Evolutionary conservation across 1,140 invertebrate genomes (phyloP), one percentile per base, ranked within the genome.

Genomic region (Bombus breviceps): DNA sequence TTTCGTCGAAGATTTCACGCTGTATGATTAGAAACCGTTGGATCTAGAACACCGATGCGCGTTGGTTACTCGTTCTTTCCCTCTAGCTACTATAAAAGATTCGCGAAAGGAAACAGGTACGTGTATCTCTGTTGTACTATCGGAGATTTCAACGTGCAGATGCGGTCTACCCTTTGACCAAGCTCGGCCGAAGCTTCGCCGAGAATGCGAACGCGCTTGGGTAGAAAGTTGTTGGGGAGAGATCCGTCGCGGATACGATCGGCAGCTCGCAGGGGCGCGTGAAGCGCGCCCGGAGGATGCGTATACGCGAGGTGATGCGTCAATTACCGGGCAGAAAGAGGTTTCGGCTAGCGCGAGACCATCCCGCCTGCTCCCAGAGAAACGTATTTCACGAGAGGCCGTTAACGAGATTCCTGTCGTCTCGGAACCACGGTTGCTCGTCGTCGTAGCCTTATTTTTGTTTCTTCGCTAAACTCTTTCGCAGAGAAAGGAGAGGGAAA

Each of bases 321-420:
- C 90, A 92, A 92, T 91, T 92, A 93, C 81, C 34, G 81, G 86
- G 64, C 83, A 81, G 73, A 81, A 32, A 22, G 74, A 9, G 32
- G 37, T 62, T 57, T 78, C 28, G 62, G 53, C 53, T 88, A 79
- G 47, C 47, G 47, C 47, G 47, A 53, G 18, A 22, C 18, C 47
- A 22, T 8, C 18, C 47, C 18, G 18, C 8, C 47, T 8, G 47
- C 47, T 22, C 0, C 5, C 47, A 8, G 47, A 53, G 18, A 22
- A 53, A 53, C 47, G 47, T 53, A 53, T 53, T 53, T 53, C 47
- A 53, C 47, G 86, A 80, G 74, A 85, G 73, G 34, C 41, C 76
- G 86, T 91, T 92, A 93, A 93, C 92, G 82, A 93, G 91, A 89
- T 91, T 90, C 88, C 71, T 37, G 59, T 68, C 71, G 79, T 78